Evolutionary conservation across 2,888 invertebrate genomes (phyloP).

Genomic region (Trypoxylon attenuatum): DNA sequence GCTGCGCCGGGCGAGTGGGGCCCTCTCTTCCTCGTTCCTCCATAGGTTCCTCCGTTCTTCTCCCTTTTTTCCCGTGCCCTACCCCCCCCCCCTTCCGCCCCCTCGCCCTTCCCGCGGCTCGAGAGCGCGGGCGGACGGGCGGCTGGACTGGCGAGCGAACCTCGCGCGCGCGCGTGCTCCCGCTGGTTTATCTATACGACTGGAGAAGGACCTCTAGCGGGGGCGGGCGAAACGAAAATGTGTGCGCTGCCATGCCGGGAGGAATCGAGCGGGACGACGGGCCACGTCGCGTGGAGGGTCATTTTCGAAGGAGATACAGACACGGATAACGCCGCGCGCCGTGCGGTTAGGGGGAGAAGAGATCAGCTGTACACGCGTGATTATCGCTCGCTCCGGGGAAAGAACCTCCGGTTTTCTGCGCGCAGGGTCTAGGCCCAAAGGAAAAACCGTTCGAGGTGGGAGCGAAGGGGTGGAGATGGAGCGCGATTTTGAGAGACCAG

Average conservation of each 20-base stretch:
- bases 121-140: conserved; percentile 10
- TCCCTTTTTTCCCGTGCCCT: background rate
- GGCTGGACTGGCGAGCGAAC: too few species aligned
- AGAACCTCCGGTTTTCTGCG: too few species aligned
- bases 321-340: too few species aligned
- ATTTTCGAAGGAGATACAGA: too few species aligned
- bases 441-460: too few species aligned
- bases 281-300: too few species aligned
- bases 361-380: too few species aligned
- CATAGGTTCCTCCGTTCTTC: background rate
- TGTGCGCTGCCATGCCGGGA: background rate
- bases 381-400: too few species aligned
- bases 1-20: conserved; percentile 63
- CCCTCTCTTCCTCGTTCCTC: conserved; percentile 42
- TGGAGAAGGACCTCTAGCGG: background rate
- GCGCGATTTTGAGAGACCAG: too few species aligned
- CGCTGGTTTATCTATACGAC: background rate
- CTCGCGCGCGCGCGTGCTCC: conserved; percentile 25
- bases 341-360: too few species aligned
- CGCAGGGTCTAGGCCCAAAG: background rate
- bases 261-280: too few species aligned
- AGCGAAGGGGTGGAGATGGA: too few species aligned
- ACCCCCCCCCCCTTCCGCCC: background rate
- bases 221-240: conserved; percentile 12
- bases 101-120: conserved; percentile 10